Base-by-base conservation (phyloP, 2,113 vertebrate genomes). In the Nerophis lumbriciformis region DNA sequence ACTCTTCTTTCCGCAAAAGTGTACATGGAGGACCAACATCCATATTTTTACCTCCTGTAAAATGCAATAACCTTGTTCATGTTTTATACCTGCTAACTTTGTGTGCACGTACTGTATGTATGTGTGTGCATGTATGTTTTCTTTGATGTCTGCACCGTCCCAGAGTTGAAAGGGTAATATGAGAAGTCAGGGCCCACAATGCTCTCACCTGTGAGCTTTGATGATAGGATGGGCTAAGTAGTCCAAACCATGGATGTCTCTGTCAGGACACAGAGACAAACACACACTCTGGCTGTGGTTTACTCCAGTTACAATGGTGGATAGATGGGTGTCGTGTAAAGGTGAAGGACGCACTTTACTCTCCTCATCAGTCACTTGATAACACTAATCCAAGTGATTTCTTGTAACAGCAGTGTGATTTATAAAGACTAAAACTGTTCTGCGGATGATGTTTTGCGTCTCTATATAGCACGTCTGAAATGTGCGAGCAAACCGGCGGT, bases 121-220 rank as follows among this genome's bases (percentile, higher is more conserved):
- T 57, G 55, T 44, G 57, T 50, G 50, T 61, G 69, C 49, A 8
- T 69, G 78, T 71, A 66, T 84, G 82, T 84, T 85, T 81, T 75
- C 90, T 90, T 91, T 91, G 90, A 91, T 88, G 83, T 90, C 63
- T 74, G 75, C n/a, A 8, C 39, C 55, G 76, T 79, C 75, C 77
- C 65, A 67, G 77, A 88, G 82, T 87, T 91, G 85, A 89, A 90
- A 90, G 87, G 85, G 90, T 85, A 92, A 92, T 69, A 57, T 83
- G 90, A 92, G 90, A 88, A 65, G 66, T 52, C 58, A 58, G 77
- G 67, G 77, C 71, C 79, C 84, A 90, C 86, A 89, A 89, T 89
- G 82, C 88, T 88, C 88, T 91, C 90, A 91, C 89, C 90, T 91
- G 88, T 79, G 77, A 72, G 71, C 88, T 91, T 91, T 91, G 89